Percentiles rank a stretch among this genome's conserved stretches.
phyloP scores from a whole-genome alignment of 30 jellyfish, hydroid and myxozoan species.

The Nemopilema nomurai region DNA sequence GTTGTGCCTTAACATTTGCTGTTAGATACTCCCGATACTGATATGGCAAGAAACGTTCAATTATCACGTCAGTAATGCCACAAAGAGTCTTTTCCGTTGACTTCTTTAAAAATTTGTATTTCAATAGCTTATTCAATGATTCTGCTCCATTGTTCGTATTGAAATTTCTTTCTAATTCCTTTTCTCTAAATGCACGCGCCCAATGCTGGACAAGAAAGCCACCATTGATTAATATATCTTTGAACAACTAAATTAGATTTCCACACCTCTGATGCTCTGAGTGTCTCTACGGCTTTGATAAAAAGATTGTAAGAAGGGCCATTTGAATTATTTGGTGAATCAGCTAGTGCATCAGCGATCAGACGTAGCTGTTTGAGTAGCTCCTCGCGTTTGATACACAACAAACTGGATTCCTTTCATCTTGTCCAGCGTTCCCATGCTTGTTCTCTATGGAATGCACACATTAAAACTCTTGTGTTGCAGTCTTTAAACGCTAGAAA shows the following conservation, averaged over 20 bases:
- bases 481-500: constrained; percentile 4
- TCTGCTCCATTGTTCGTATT: constrained; percentile 48
- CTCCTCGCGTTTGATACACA: constrained; percentile 1
- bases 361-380: constrained; percentile 5
- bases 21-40: constrained; percentile 29
- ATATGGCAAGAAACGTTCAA: constrained; percentile 19
- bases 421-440: constrained; percentile 58
- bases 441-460: constrained; percentile 45
- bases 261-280: constrained; percentile 19
- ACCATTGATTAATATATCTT: constrained; percentile 23
- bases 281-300: constrained; percentile 8
- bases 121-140: constrained; percentile 26
- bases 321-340: constrained; percentile 3
- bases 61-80: constrained; percentile 6
- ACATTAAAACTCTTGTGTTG: constrained; percentile 19
- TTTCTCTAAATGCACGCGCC: constrained; percentile 32
- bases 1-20: constrained; percentile 27
- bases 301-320: constrained; percentile 7
- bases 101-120: constrained; percentile 19
- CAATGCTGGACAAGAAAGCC: constrained; percentile 41
- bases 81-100: constrained; percentile 36
- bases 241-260: neutral
- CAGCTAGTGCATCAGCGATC: constrained; percentile 34
- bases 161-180: constrained; percentile 12
- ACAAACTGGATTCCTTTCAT: constrained; percentile 17